These are phyloP conservation scores for Columba guinea DNA, from an alignment of 2,797 vertebrate species.

Conservation along the genomic window DNA sequence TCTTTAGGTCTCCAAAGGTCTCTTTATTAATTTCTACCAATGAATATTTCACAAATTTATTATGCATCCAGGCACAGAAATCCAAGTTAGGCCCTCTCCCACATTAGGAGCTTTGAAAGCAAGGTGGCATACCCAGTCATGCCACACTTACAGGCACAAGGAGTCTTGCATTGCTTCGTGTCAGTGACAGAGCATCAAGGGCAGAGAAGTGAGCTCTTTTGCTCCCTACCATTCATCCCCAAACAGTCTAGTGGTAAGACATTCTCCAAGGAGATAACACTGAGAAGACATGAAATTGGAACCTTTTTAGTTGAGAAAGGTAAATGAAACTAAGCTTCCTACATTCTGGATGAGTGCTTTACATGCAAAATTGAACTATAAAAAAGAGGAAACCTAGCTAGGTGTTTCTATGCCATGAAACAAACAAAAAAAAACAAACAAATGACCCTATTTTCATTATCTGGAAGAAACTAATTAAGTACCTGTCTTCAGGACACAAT, in stretches of 20 bases:
- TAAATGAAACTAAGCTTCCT: neutral
- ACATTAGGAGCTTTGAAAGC: neutral
- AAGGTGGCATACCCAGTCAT: neutral
- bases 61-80: neutral
- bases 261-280: neutral
- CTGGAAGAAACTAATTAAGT: neutral
- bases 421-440: neutral
- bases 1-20: neutral
- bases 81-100: neutral
- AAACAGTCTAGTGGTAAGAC: accelerated
- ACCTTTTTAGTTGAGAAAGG: neutral
- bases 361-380: neutral
- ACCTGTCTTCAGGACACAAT: neutral
- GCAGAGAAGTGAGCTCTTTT: neutral
- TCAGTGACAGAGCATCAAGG: neutral
- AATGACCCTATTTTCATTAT: neutral
- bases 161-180: neutral
- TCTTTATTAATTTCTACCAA: neutral
- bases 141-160: neutral
- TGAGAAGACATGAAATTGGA: neutral
- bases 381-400: neutral
- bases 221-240: neutral
- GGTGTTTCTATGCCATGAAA: neutral
- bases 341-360: neutral
- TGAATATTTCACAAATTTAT: neutral